Conservation (phyloP, 2,113 vertebrate species). For the Enhydra lutris region DNA sequence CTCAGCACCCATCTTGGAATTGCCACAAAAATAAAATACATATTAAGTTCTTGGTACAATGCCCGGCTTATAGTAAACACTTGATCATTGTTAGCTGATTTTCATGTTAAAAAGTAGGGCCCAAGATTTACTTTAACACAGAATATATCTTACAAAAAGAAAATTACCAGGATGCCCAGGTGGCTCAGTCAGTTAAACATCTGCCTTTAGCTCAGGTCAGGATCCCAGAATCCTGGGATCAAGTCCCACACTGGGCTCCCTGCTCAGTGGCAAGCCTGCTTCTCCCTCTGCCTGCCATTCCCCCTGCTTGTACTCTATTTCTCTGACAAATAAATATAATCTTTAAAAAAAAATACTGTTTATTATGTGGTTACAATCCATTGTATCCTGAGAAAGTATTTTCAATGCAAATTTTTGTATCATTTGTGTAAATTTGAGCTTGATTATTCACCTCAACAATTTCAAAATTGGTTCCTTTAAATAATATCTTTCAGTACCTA, state of each 20-base stretch:
- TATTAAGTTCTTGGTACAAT: background rate
- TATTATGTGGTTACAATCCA: background rate
- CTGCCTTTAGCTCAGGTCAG: no score
- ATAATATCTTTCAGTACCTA: background rate
- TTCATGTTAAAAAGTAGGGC: background rate
- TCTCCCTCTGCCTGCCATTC: background rate
- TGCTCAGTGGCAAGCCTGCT: no score
- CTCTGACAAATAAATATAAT: no score
- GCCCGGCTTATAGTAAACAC: background rate
- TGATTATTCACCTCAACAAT: constrained; percentile 2
- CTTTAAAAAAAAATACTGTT: background rate
- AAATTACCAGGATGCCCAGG: background rate
- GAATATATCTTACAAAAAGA: background rate
- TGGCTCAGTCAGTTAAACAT: no score
- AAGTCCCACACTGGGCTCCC: no score
- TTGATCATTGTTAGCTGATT: background rate
- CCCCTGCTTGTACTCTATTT: no score
- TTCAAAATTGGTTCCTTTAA: background rate
- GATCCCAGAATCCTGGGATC: no score
- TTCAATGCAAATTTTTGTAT: background rate
- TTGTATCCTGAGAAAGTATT: background rate
- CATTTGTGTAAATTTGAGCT: background rate
- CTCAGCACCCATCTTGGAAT: background rate
- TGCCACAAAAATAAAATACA: constrained; percentile 17
- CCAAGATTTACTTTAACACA: background rate